phyloP scores from a whole-genome alignment of 1,140 invertebrate species.

The Papilio polyxenes region DNA sequence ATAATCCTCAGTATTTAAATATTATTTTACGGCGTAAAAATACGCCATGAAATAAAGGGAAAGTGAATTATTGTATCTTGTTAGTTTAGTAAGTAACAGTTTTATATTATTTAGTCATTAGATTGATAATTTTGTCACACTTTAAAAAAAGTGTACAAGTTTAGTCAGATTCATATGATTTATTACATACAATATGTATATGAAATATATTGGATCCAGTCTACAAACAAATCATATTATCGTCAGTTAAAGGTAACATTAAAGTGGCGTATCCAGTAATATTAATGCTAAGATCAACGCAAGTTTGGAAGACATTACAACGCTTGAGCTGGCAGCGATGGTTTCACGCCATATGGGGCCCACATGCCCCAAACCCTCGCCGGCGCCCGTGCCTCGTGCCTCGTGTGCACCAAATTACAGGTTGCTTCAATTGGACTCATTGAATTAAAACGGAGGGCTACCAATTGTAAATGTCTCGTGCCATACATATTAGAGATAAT shows the following conservation, averaged over 20 bases:
- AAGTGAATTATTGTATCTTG: too few relatives aligned
- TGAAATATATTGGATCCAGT: background rate
- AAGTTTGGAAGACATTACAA: slow-evolving; percentile 54
- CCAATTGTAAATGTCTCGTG: slow-evolving; percentile 46
- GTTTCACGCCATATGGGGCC: slow-evolving; percentile 71
- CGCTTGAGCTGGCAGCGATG: slow-evolving; percentile 61
- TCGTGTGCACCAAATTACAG: slow-evolving; percentile 70
- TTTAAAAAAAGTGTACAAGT: too few relatives aligned
- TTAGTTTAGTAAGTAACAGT: too few relatives aligned
- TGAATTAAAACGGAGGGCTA: slow-evolving; percentile 68
- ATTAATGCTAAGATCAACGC: slow-evolving; percentile 42
- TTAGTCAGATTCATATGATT: too few relatives aligned
- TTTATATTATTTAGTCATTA: background rate
- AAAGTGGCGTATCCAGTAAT: slow-evolving; percentile 41
- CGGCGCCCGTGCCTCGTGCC: slow-evolving; percentile 49
- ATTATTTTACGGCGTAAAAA: too few relatives aligned
- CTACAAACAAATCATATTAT: background rate
- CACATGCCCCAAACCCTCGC: slow-evolving; percentile 59
- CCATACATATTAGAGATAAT: slow-evolving; percentile 10
- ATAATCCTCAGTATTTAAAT: background rate
- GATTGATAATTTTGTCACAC: too few relatives aligned
- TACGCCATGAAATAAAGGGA: too few relatives aligned
- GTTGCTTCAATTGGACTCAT: slow-evolving; percentile 74
- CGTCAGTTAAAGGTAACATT: background rate
- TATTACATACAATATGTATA: background rate